Conservation (phyloP, 2,113 vertebrate genomes). For the Carassius auratus region DNA sequence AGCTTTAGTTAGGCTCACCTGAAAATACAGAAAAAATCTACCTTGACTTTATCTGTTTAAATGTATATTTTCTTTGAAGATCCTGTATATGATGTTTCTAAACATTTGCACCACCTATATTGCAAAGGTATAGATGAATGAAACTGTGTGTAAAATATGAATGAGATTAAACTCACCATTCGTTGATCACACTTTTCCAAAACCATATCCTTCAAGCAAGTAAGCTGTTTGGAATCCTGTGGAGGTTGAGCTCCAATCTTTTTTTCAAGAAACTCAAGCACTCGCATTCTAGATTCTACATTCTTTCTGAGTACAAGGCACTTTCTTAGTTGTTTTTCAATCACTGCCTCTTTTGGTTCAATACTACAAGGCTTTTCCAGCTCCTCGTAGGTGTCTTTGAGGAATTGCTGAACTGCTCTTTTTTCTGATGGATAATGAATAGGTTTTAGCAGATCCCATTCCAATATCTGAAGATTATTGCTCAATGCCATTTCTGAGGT, state of each 20-base stretch:
- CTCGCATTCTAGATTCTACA: conserved; percentile 72
- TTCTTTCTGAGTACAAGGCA: conserved; percentile 75
- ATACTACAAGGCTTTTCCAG: conserved; percentile 70
- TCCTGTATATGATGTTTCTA: not conserved
- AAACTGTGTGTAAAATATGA: not conserved
- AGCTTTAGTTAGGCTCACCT: conserved; percentile 76
- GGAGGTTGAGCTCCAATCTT: conserved; percentile 53
- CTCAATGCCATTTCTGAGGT: conserved; percentile 67
- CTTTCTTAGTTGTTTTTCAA: conserved; percentile 73
- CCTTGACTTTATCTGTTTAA: not conserved
- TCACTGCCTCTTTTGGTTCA: conserved; percentile 67
- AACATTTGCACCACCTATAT: not conserved
- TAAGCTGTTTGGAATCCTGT: conserved; percentile 64
- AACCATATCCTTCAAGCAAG: conserved; percentile 67
- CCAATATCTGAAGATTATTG: conserved; percentile 71
- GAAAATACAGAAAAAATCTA: conserved; percentile 1
- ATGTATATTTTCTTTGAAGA: not conserved
- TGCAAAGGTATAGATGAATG: not conserved
- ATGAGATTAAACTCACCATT: conserved; percentile 75
- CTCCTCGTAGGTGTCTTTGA: conserved; percentile 70
- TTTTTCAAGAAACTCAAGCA: conserved; percentile 67
- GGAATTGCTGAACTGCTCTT: conserved; percentile 65
- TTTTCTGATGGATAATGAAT: conserved; percentile 71
- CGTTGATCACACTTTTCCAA: conserved; percentile 72
- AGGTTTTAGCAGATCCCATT: conserved; percentile 65